These are phyloP conservation scores for Ormyrus labotus DNA, from an alignment of 2,888 invertebrate species.

Conservation along the genomic window DNA sequence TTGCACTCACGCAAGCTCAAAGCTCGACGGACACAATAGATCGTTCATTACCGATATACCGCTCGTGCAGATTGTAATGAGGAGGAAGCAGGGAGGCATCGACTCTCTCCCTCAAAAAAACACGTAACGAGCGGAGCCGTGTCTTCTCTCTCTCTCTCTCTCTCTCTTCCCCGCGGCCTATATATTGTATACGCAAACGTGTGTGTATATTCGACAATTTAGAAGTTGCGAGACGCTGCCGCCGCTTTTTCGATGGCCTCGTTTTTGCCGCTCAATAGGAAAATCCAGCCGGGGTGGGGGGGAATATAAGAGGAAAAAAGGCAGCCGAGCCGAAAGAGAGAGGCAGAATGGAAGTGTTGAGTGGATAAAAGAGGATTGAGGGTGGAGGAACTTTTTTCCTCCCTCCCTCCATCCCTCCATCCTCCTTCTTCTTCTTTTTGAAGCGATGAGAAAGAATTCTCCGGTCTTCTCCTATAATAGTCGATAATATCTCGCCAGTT, in stretches of 20 bases:
- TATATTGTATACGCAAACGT: neutral
- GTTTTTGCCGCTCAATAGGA: slow-evolving; percentile 57
- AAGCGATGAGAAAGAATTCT: slow-evolving; percentile 31
- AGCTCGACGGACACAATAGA: slow-evolving; percentile 69
- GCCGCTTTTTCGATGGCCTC: slow-evolving; percentile 56
- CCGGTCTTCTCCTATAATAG: slow-evolving; percentile 40
- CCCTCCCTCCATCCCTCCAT: neutral
- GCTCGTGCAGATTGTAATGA: slow-evolving; percentile 64
- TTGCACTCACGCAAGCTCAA: slow-evolving; percentile 41
- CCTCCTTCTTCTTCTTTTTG: slow-evolving; percentile 15
- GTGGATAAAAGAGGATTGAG: slow-evolving; percentile 57
- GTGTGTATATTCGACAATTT: slow-evolving; percentile 39
- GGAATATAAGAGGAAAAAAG: slow-evolving; percentile 15
- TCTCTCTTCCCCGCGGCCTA: neutral
- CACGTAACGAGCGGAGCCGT: slow-evolving; percentile 27
- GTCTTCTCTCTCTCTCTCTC: slow-evolving; percentile 1
- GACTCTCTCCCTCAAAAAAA: neutral
- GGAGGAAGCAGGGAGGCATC: slow-evolving; percentile 43
- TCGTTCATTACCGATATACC: slow-evolving; percentile 73
- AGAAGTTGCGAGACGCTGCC: slow-evolving; percentile 40
- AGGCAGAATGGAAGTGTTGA: slow-evolving; percentile 48
- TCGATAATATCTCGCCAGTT: slow-evolving; percentile 40
- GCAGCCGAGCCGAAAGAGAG: neutral
- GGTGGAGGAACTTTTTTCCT: slow-evolving; percentile 36
- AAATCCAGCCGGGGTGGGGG: slow-evolving; percentile 36